Base-by-base conservation (phyloP, 2,888 invertebrate species). In the Patella depressa region DNA sequence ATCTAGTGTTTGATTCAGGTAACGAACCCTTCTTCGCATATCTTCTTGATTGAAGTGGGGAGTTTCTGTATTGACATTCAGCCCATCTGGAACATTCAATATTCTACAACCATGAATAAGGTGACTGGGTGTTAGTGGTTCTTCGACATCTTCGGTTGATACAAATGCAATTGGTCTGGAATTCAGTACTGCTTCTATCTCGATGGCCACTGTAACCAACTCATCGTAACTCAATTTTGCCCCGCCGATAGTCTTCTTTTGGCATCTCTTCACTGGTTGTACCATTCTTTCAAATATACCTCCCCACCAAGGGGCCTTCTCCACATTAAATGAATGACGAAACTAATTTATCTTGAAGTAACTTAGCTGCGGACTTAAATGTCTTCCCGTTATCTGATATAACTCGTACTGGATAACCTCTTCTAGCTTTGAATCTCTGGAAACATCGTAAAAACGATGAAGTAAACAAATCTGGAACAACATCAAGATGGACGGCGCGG, bases 91-190 rank as follows among this genome's bases (percentile, higher is more conserved):
- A 11, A 15, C 19, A 19, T 65, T 19, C 19, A 65, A 65, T 19
- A 65, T 19, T 19, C 65, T n/a, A 19, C 65, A 7, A 19, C 65
- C 65, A 65, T 65, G 65, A 19, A 65, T 19, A 19, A 65, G 65
- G 12, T 65, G 65, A 9, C n/a, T 19, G n/a, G 65, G 65, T n/a
- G 65, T 65, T 7, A 65, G 5, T 65, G 65, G 65, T 19, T 65
- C 65, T 4, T 65, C 65, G 7, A 65, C 17, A 65, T 65, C 65
- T 65, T 65, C 65, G n/a, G 65, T 65, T 19, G 65, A 17, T n/a
- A 65, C 65, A 65, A 19, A 65, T 15, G 65, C 19, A 19, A 65
- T 65, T 65, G 65, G 65, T 65, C 65, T 65, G 19, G 65, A 65
- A 12, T 65, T 65, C 19, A 65, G 12, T 65, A 65, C 65, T 19